phyloP scores from a whole-genome alignment of 2,113 vertebrate species.

The Aphyosemion australe region DNA sequence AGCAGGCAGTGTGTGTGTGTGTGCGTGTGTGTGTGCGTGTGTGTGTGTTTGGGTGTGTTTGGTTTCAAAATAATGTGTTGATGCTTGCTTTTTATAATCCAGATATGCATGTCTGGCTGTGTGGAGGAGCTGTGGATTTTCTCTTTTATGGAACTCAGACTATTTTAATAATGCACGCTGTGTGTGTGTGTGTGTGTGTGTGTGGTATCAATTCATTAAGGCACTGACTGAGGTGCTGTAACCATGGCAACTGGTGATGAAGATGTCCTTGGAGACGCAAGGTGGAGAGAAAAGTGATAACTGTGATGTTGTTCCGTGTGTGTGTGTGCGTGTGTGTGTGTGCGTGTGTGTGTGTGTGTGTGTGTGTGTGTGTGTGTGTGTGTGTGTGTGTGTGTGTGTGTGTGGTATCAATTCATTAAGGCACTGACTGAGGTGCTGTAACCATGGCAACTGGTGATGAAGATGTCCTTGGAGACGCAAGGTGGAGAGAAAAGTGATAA shows the following conservation, averaged over 20 bases:
- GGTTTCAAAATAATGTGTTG: constrained; percentile 9
- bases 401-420: constrained; percentile 48
- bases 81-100: constrained; percentile 18
- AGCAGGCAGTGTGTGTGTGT: not conserved
- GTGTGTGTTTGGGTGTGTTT: too few relatives aligned
- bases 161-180: constrained; percentile 52
- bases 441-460: constrained; percentile 76
- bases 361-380: not conserved
- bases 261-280: constrained; percentile 68
- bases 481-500: constrained; percentile 57
- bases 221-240: constrained; percentile 56
- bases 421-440: constrained; percentile 56
- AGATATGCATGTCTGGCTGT: constrained; percentile 15
- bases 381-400: constrained; percentile 9
- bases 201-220: constrained; percentile 48
- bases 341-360: not conserved
- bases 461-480: constrained; percentile 68
- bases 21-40: constrained; percentile 13
- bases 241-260: constrained; percentile 76
- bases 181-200: constrained; percentile 4
- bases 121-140: constrained; percentile 16
- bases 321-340: too few relatives aligned
- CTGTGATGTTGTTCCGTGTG: constrained; percentile 24
- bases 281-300: constrained; percentile 57
- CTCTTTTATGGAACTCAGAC: constrained; percentile 27